These are phyloP conservation scores for Ammodytes marinus DNA, from an alignment of 2,113 vertebrate species.

Conservation along the genomic window DNA sequence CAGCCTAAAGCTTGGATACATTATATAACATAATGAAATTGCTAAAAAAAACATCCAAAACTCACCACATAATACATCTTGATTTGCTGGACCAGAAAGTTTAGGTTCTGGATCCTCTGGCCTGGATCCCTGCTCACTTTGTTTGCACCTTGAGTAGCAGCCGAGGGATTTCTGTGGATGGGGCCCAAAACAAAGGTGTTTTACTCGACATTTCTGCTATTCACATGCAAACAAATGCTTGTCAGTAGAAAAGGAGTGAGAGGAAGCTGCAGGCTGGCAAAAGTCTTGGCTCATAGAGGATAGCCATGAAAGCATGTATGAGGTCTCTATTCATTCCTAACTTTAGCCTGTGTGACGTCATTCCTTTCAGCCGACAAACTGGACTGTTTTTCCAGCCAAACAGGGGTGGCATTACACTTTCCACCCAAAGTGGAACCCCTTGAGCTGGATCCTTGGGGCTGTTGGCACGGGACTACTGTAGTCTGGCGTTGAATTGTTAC, in stretches of 20 bases:
- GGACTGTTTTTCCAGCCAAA: slow-evolving; percentile 33
- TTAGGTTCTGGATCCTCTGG: slow-evolving; percentile 78
- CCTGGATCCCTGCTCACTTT: slow-evolving; percentile 64
- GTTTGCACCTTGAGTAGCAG: slow-evolving; percentile 52
- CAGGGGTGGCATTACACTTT: slow-evolving; percentile 4
- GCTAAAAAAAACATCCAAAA: slow-evolving; percentile 6
- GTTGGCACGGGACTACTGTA: slow-evolving; percentile 12
- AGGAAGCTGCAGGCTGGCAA: slow-evolving; percentile 6
- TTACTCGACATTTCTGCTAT: not conserved
- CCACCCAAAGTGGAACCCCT: slow-evolving; percentile 21
- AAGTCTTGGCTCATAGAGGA: slow-evolving; percentile 10
- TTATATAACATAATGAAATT: slow-evolving; percentile 2
- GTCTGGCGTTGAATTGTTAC: not conserved
- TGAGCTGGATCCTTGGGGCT: not conserved
- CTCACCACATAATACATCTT: slow-evolving; percentile 80
- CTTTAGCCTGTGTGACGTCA: slow-evolving; percentile 62
- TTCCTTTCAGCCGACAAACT: slow-evolving; percentile 29
- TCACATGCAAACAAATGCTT: slow-evolving; percentile 11
- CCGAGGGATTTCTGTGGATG: slow-evolving; percentile 71
- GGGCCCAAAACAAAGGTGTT: slow-evolving; percentile 15
- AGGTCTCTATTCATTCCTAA: slow-evolving; percentile 62
- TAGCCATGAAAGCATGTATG: slow-evolving; percentile 49
- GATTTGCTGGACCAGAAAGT: slow-evolving; percentile 74
- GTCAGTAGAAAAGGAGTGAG: slow-evolving; percentile 9
- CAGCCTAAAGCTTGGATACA: not conserved